A percentile compares a stretch with the other conserved stretches of the same genome.
Conservation (phyloP, 2,797 vertebrate genomes). For the Protonibea diacanthus region DNA sequence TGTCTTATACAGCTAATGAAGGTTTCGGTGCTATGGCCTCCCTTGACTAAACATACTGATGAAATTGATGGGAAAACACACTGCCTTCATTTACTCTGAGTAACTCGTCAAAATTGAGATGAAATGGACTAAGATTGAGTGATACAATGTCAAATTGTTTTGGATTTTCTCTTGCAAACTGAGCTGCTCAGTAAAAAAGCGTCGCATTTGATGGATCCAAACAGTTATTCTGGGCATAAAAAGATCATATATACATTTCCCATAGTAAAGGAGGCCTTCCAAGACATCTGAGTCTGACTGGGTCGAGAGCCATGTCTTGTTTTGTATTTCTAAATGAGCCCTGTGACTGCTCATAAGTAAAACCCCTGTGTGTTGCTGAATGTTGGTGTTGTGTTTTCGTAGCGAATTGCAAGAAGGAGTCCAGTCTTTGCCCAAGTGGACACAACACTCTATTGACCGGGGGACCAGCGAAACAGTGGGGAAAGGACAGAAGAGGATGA, state of each 20-base stretch:
- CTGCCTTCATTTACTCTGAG: constrained; percentile 45
- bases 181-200: constrained; percentile 24
- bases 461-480: constrained; percentile 62
- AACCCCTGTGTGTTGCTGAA: constrained; percentile 58
- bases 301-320: constrained; percentile 42
- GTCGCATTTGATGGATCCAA: constrained; percentile 27
- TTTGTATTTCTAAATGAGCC: constrained; percentile 53
- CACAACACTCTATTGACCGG: constrained; percentile 71
- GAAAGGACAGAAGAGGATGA: constrained; percentile 62
- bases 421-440: constrained; percentile 65
- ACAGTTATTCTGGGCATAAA: constrained; percentile 31
- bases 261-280: constrained; percentile 49
- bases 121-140: constrained; percentile 48
- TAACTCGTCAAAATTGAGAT: constrained; percentile 53
- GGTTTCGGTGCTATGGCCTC: constrained; percentile 37
- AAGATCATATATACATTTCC: constrained; percentile 39
- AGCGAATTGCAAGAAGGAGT: constrained; percentile 61
- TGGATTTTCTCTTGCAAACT: constrained; percentile 34
- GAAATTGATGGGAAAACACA: constrained; percentile 44
- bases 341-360: constrained; percentile 54
- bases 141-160: constrained; percentile 49
- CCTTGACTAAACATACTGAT: constrained; percentile 63
- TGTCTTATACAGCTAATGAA: constrained; percentile 59
- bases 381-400: constrained; percentile 68
- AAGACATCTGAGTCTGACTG: constrained; percentile 29